These are phyloP conservation scores for Orthosia gracilis DNA, from an alignment of 2,888 invertebrate genomes.

Conservation along the genomic window DNA sequence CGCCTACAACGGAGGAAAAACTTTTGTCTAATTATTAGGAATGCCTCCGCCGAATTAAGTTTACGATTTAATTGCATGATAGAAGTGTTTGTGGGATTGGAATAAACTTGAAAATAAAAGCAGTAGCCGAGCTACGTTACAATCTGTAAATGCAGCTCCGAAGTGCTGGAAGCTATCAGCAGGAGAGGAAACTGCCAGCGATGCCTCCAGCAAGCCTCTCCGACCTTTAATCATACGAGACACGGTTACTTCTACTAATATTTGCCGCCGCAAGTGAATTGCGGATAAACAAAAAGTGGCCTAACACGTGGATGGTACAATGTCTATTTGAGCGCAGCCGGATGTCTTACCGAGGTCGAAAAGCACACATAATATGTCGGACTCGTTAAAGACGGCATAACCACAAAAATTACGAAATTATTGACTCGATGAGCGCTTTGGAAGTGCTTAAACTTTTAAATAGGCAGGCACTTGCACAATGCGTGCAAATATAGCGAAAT, in stretches of 20 bases:
- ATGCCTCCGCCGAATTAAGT: conserved; percentile 37
- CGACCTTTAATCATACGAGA: conserved; percentile 46
- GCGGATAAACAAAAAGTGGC: conserved; percentile 29
- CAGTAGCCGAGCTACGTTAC: neutral
- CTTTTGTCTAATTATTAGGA: conserved; percentile 51
- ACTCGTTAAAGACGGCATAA: conserved; percentile 28
- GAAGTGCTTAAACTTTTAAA: conserved; percentile 44
- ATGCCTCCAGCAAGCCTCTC: conserved; percentile 15
- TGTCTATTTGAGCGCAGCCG: conserved; percentile 35
- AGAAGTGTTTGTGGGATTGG: conserved; percentile 35
- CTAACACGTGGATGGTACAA: conserved; percentile 4
- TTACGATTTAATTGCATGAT: conserved; percentile 41
- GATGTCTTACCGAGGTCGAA: conserved; percentile 32
- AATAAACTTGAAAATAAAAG: conserved; percentile 46
- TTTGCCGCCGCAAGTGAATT: conserved; percentile 29
- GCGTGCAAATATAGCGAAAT: conserved; percentile 51
- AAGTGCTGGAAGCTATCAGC: conserved; percentile 43
- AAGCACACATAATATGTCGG: conserved; percentile 27
- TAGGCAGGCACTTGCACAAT: conserved; percentile 37
- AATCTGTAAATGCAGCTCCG: conserved; percentile 25
- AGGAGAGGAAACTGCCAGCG: conserved; percentile 36
- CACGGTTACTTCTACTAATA: conserved; percentile 44
- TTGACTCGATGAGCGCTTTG: conserved; percentile 43
- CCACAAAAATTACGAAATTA: conserved; percentile 44
- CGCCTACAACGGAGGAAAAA: conserved; percentile 42